Conservation (phyloP, 2,888 invertebrate genomes). For the Spialia ferax region DNA sequence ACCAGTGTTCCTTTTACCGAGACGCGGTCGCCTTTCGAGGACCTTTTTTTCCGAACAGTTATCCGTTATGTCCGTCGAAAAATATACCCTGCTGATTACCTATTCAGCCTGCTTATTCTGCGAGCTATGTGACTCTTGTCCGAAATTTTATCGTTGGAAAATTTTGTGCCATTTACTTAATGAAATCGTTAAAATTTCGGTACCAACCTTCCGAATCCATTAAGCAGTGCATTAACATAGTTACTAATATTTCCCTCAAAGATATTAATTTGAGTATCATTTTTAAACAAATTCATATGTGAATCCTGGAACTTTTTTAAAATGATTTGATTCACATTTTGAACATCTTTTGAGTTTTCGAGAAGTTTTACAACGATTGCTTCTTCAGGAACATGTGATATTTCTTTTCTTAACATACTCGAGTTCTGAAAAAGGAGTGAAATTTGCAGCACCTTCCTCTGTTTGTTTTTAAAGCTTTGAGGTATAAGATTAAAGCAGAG, state of each 20-base stretch:
- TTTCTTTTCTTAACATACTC: not conserved
- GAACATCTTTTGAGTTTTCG: not conserved
- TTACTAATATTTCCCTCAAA: not conserved
- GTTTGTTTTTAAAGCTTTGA: not conserved
- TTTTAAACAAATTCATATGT: not conserved
- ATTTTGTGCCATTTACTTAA: too few species aligned
- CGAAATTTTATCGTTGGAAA: too few species aligned
- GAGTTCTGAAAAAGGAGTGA: not conserved
- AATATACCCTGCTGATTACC: too few species aligned
- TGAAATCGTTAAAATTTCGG: not conserved
- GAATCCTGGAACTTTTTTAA: not conserved
- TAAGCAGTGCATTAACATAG: not conserved
- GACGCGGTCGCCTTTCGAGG: too few species aligned
- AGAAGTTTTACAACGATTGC: not conserved
- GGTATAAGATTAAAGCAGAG: not conserved
- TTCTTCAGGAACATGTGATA: not conserved
- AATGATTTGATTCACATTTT: not conserved
- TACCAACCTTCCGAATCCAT: conserved; percentile 24
- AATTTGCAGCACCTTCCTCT: too few species aligned
- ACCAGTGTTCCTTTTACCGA: too few species aligned
- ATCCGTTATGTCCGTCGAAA: too few species aligned
- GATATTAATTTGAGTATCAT: not conserved
- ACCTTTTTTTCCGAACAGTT: too few species aligned
- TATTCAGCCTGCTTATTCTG: too few species aligned
- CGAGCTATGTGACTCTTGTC: too few species aligned